Evolutionary conservation across 2,888 invertebrate genomes (phyloP).

Genomic region (Lamellibrachia satsuma): DNA sequence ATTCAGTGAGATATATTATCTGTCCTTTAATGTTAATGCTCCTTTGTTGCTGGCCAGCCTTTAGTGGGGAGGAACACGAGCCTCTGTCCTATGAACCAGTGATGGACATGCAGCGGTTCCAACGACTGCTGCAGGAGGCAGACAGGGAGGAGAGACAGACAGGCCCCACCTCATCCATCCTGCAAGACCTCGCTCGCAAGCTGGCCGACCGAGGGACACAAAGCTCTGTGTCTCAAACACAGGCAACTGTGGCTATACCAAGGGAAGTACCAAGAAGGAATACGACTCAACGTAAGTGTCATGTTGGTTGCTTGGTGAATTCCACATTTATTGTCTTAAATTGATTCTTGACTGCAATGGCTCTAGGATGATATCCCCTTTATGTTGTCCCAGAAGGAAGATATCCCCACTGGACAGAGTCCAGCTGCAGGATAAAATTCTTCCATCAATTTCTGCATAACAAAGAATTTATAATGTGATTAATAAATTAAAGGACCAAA

Average conservation of each 20-base stretch:
- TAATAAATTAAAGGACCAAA: too few relatives aligned
- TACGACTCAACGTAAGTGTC: not conserved
- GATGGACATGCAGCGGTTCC: constrained; percentile 55
- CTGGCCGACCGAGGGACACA: not conserved
- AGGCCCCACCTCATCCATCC: not conserved
- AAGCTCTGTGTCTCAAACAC: not conserved
- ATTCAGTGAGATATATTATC: too few relatives aligned
- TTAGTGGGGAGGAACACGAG: constrained; percentile 42
- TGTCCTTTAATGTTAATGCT: too few relatives aligned
- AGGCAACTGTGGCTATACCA: not conserved
- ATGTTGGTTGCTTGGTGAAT: not conserved
- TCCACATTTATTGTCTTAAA: not conserved
- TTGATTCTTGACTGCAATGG: too few relatives aligned
- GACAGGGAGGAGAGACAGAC: constrained; percentile 45
- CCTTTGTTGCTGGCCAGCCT: not conserved
- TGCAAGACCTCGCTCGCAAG: constrained; percentile 6
- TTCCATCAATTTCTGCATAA: too few relatives aligned
- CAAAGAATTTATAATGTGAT: too few relatives aligned
- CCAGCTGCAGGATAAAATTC: too few relatives aligned
- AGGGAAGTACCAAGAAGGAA: not conserved
- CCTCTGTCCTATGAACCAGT: constrained; percentile 50
- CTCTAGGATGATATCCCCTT: too few relatives aligned
- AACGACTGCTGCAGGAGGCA: constrained; percentile 51
- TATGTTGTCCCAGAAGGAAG: too few relatives aligned
- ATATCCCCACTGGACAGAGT: too few relatives aligned